These are phyloP conservation scores for Conus canariensis DNA, from an alignment of 2,888 invertebrate genomes.

Conservation along the genomic window DNA sequence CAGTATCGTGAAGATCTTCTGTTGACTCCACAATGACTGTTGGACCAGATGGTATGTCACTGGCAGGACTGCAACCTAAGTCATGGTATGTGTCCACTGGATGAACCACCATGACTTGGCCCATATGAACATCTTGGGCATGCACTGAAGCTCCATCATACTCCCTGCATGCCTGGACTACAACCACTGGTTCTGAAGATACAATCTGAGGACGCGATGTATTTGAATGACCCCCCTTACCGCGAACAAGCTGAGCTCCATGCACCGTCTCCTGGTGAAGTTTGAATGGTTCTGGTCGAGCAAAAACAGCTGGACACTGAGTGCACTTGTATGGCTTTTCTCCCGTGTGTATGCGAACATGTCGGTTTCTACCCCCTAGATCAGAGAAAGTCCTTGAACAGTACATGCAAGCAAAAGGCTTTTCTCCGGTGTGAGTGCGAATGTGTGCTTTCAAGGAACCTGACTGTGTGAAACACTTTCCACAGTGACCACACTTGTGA, in stretches of 20 bases:
- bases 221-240: neutral
- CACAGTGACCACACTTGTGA: slow-evolving; percentile 47
- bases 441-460: slow-evolving; percentile 45
- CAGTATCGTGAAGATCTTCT: neutral
- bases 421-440: slow-evolving; percentile 21
- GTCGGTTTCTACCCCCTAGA: neutral
- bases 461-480: slow-evolving; percentile 43
- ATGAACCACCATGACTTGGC: neutral
- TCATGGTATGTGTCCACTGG: neutral
- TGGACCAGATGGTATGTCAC: neutral
- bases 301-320: slow-evolving; percentile 40
- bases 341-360: slow-evolving; percentile 50
- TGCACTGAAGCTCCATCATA: neutral
- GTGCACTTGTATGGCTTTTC: slow-evolving; percentile 51
- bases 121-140: neutral
- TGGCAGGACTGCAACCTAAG: neutral
- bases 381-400: neutral
- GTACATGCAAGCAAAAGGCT: slow-evolving; percentile 31
- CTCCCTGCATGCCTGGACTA: neutral
- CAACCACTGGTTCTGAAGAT: neutral
- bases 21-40: neutral
- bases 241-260: neutral
- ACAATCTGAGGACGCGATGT: neutral
- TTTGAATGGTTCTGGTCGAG: slow-evolving; percentile 6
- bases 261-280: neutral